Evolutionary conservation across 2,888 invertebrate species (phyloP).

Genomic region (Xestobium rufovillosum): DNA sequence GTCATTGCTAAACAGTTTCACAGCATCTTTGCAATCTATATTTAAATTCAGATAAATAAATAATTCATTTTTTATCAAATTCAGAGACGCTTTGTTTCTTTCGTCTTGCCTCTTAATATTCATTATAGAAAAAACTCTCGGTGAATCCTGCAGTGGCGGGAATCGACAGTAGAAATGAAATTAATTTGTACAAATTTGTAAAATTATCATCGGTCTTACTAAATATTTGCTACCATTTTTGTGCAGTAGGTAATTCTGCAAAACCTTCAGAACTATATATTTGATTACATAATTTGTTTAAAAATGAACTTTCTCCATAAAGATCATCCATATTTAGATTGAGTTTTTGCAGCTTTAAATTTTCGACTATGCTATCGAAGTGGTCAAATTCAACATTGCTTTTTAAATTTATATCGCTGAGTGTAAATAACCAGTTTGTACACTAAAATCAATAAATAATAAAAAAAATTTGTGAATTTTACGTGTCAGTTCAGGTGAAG

Average conservation of each 20-base stretch:
- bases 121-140: conserved; percentile 8
- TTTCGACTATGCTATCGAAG: no score
- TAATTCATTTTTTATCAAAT: conserved; percentile 9
- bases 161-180: conserved; percentile 7
- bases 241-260: conserved; percentile 7
- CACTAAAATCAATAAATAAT: no score
- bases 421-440: conserved; percentile 16
- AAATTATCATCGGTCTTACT: conserved; percentile 4
- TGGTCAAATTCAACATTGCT: conserved; percentile 14
- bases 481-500: conserved; percentile 9
- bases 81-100: conserved; percentile 10
- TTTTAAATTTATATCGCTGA: conserved; percentile 14
- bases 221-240: conserved; percentile 5
- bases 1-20: conserved; percentile 6
- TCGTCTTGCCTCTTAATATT: conserved; percentile 7
- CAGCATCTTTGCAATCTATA: conserved; percentile 7
- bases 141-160: conserved; percentile 5
- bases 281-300: conserved; percentile 8
- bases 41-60: no score
- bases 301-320: conserved; percentile 11
- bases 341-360: no score
- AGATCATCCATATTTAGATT: no score
- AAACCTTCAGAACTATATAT: conserved; percentile 8
- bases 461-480: conserved; percentile 11
- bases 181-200: conserved; percentile 6